Percentiles rank a stretch among this genome's conserved stretches.
Conservation (phyloP, 2,797 vertebrate genomes). For the Schizopygopsis malacanthus region DNA sequence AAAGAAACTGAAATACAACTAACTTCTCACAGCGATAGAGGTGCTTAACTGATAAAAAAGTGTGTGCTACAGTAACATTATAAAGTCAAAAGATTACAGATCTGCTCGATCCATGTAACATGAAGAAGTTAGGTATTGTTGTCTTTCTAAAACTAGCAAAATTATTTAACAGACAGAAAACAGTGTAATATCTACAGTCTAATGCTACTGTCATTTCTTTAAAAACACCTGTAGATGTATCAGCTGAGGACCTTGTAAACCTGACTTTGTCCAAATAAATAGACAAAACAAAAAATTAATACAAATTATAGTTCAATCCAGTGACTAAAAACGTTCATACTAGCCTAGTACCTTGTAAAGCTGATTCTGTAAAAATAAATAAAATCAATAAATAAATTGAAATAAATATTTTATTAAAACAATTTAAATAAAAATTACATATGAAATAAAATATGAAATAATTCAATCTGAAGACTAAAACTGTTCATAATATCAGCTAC, state of each 20-base stretch:
- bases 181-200: background rate
- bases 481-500: background rate
- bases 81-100: background rate
- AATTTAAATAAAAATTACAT: background rate
- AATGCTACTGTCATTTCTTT: background rate
- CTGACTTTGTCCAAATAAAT: background rate
- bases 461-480: background rate
- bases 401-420: background rate
- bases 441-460: background rate
- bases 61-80: background rate
- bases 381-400: background rate
- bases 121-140: background rate
- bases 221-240: background rate
- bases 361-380: background rate
- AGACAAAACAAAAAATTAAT: background rate
- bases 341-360: background rate
- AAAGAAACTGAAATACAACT: background rate
- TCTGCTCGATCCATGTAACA: background rate
- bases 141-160: background rate
- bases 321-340: background rate
- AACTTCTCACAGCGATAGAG: background rate
- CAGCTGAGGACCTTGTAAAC: background rate
- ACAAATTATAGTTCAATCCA: background rate
- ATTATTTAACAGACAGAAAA: background rate
- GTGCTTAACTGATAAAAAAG: background rate